Base-by-base conservation (phyloP, 2,113 vertebrate species). In the Vicugna pacos region DNA sequence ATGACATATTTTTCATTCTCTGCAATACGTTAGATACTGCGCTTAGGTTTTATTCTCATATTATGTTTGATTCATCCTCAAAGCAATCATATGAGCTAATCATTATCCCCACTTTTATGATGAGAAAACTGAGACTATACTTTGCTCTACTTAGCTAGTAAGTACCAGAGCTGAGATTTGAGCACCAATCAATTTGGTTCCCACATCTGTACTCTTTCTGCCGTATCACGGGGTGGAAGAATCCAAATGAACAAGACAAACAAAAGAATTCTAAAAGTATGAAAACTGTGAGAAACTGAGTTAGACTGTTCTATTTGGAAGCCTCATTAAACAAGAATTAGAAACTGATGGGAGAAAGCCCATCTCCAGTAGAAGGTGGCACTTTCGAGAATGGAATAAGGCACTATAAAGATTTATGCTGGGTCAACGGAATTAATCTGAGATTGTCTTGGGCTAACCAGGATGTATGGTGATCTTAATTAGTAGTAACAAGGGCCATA, bases 11-110 rank as follows among this genome's bases (percentile, higher is more conserved):
- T 69, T 75, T 82, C 54, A 82, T 72, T 94, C 8, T 69, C 15
- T 95, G 52, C 8, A 70, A 38, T 87, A 87, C 93, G 12, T 76
- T 94, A 82, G 54, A 35, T 56, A 69, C 0, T 24, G 2, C 92
- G 75, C 28, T 91, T 91, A 80, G 3, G 32, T 76, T 96, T 93
- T 97, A 80, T 75, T 96, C 32, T 95, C 32, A 92, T 58, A 42
- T 73, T 85, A n/a, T 95, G 42, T 75, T 92, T 58, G 38, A 90
- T 69, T 96, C 62, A 86, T 50, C 70, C 38, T 94, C 35, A 91
- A 58, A 87, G 50, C 24, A 92, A 73, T 80, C n/a, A 90, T 83
- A 48, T 38, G 26, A 83, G 22, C 24, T 90, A 89, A 72, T 50
- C 77, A 54, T 83, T 82, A 70, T 32, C 8, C 58, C 11, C 28